phyloP scores from a whole-genome alignment of 2,888 invertebrate genomes.

The Pollenia amentaria region DNA sequence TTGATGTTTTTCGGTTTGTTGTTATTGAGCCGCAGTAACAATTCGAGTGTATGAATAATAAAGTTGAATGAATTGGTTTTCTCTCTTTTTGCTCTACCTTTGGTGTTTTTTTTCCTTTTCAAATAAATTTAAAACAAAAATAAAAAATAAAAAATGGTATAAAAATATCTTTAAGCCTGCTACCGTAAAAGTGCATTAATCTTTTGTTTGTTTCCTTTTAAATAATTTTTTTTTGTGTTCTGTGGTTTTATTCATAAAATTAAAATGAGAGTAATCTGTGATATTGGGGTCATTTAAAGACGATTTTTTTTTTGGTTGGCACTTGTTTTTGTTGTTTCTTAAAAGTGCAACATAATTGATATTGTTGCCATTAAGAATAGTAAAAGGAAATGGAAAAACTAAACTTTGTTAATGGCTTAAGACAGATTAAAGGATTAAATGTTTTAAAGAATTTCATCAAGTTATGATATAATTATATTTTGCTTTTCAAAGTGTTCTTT shows the following conservation, averaged over 20 bases:
- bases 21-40: conserved; percentile 55
- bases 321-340: conserved; percentile 11
- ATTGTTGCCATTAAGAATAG: conserved; percentile 48
- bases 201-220: conserved; percentile 27
- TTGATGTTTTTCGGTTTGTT: conserved; percentile 33
- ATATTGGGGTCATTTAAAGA: conserved; percentile 41
- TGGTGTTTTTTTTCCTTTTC: background rate
- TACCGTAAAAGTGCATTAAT: conserved; percentile 56
- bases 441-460: background rate
- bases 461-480: background rate
- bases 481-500: no score
- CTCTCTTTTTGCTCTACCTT: background rate
- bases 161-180: conserved; percentile 49
- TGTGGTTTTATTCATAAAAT: conserved; percentile 62
- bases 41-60: conserved; percentile 60
- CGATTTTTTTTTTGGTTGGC: background rate
- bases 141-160: background rate
- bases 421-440: conserved; percentile 1
- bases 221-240: background rate
- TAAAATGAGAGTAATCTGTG: conserved; percentile 57
- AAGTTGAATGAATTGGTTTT: conserved; percentile 43
- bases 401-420: conserved; percentile 20
- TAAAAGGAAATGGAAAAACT: conserved; percentile 12
- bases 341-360: conserved; percentile 54
- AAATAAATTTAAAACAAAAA: background rate